phyloP scores from a whole-genome alignment of 2,113 vertebrate genomes.

The Glaucidium brasilianum region DNA sequence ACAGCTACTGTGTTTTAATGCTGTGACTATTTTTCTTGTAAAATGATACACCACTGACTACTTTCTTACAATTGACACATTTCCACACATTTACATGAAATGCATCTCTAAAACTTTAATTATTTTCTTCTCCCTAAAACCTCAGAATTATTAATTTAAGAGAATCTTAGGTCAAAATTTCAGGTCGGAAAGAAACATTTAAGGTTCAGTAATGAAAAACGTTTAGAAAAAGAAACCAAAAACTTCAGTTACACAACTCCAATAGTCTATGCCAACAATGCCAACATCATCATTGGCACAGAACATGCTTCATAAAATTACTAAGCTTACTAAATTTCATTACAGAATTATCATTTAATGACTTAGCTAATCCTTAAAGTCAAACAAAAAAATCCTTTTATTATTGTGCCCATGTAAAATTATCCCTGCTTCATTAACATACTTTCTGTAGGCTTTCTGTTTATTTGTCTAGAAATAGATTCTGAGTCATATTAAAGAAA shows the following conservation, averaged over 20 bases:
- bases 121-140: background rate
- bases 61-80: background rate
- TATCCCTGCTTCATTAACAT: background rate
- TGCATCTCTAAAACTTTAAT: background rate
- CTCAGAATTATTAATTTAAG: background rate
- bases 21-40: background rate
- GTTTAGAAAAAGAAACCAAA: background rate
- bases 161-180: background rate
- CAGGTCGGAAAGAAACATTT: background rate
- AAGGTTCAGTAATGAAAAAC: background rate
- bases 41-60: background rate
- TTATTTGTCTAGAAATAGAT: background rate
- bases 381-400: background rate
- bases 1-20: background rate
- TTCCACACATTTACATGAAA: background rate
- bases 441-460: background rate
- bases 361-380: background rate
- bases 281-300: background rate
- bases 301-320: slow-evolving; percentile 19
- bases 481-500: background rate
- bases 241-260: background rate
- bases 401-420: background rate
- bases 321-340: slow-evolving; percentile 7
- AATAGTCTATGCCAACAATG: background rate
- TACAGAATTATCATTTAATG: slow-evolving; percentile 23